phyloP scores from a whole-genome alignment of 1,140 invertebrate genomes.

The Dendroctonus valens region DNA sequence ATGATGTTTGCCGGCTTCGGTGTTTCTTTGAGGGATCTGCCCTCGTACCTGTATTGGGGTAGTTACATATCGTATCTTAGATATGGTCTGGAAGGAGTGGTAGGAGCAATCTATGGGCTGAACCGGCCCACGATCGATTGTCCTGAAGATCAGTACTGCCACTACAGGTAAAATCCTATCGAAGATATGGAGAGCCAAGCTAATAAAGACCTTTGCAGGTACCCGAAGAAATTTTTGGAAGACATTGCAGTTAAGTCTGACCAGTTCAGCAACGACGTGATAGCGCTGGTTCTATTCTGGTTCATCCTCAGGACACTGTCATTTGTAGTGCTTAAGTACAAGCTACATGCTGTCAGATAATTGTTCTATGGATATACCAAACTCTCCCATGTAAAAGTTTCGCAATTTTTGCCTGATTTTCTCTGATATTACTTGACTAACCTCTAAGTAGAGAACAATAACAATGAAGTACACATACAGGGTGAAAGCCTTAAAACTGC shows the following conservation, averaged over 20 bases:
- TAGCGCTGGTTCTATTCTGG: conserved; percentile 69
- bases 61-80: conserved; percentile 84
- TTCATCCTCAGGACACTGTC: conserved; percentile 69
- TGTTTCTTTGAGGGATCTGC: conserved; percentile 72
- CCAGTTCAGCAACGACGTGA: conserved; percentile 80
- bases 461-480: no score
- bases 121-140: conserved; percentile 66
- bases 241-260: conserved; percentile 78
- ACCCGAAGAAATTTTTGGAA: conserved; percentile 70
- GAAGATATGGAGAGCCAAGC: neutral
- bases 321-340: conserved; percentile 80
- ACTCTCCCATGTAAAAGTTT: no score
- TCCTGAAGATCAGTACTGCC: conserved; percentile 65
- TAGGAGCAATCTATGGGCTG: conserved; percentile 80
- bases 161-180: conserved; percentile 61
- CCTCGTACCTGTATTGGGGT: conserved; percentile 80
- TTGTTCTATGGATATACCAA: no score
- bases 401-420: no score
- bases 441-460: no score
- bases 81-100: conserved; percentile 83
- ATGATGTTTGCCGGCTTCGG: conserved; percentile 89
- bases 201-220: conserved; percentile 53
- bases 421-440: no score
- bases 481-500: no score
- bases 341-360: conserved; percentile 62